Conservation (phyloP, 2,888 invertebrate species). For the Phanerotoma sp. region DNA sequence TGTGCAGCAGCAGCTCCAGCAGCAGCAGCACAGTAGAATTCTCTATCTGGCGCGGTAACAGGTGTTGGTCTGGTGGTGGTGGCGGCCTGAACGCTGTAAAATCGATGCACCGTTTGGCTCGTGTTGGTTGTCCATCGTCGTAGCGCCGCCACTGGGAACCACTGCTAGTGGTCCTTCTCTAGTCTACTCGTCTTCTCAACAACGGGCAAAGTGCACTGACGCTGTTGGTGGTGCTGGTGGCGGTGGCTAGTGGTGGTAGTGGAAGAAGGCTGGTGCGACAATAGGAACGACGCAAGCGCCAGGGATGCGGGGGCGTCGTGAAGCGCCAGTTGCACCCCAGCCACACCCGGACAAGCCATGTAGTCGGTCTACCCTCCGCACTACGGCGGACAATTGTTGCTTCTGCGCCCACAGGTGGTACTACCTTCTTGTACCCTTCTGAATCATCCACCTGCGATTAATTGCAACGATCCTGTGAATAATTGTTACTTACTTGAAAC, state of each 20-base stretch:
- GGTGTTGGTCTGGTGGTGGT: slow-evolving; percentile 53
- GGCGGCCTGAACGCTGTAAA: slow-evolving; percentile 36
- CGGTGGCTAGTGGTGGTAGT: too few species aligned
- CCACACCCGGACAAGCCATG: slow-evolving; percentile 58
- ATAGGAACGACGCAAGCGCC: slow-evolving; percentile 35
- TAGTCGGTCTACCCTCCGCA: slow-evolving; percentile 57
- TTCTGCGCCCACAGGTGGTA: slow-evolving; percentile 58
- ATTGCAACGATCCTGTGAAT: background rate
- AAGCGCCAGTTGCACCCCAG: slow-evolving; percentile 51
- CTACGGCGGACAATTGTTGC: slow-evolving; percentile 58
- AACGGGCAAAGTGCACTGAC: too few species aligned
- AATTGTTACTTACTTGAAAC: too few species aligned
- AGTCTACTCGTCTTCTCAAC: background rate
- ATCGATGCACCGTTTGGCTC: slow-evolving; percentile 36
- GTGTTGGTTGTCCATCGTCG: slow-evolving; percentile 17
- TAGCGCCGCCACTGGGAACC: slow-evolving; percentile 3
- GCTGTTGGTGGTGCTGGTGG: background rate
- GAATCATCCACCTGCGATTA: slow-evolving; percentile 29
- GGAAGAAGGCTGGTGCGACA: too few species aligned
- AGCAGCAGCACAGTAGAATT: too few species aligned
- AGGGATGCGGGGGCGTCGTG: slow-evolving; percentile 34
- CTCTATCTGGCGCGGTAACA: slow-evolving; percentile 50
- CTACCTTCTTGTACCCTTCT: slow-evolving; percentile 39
- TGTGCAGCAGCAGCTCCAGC: slow-evolving; percentile 25
- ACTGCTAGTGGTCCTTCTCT: slow-evolving; percentile 7